Evolutionary conservation across 2,797 vertebrate species (phyloP), one percentile per base, ranked within the genome.

Genomic region (Aulostomus chinensis): DNA sequence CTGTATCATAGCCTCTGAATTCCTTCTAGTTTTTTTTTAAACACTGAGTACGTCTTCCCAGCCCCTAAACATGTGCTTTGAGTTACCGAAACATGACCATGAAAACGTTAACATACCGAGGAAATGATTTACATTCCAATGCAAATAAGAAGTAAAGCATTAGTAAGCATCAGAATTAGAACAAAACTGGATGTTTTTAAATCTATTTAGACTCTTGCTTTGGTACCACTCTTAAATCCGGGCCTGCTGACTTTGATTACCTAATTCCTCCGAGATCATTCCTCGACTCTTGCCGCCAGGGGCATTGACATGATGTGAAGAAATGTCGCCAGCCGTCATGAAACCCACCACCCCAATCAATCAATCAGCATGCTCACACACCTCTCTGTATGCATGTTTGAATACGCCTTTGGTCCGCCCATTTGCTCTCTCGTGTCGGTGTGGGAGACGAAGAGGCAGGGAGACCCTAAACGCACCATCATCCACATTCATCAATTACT

Each of bases 271-370:
- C 22, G 80, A 83, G 80, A 84, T 84, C 68, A 21, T 65, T 74
- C 40, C 51, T 40, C 47, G 58, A 63, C 67, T 50, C 63, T 21
- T 7, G 68, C 73, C 77, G 79, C 76, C 71, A 61, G 62, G 46
- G 68, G 68, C 68, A 48, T 59, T 70, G 78, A 82, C 82, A 78
- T 52, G 69, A 86, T 83, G 81, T 68, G 69, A 68, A 79, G 63
- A 82, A 86, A 83, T 88, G 81, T 82, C 80, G 64, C 71, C 65
- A 78, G 73, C 76, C 63, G 70, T 84, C 85, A 86, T 54, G 76
- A 85, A 78, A 74, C 80, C 73, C 37, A 65, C 54, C 58, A 9
- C 60, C 74, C 54, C 70, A 81, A 88, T 88, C 81, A 83, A 83
- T 81, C 83, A 84, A 74, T 88, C 80, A 75, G 72, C 59, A 43